Conservation (phyloP, 2,797 vertebrate species). For the Halcyon chelicuti region DNA sequence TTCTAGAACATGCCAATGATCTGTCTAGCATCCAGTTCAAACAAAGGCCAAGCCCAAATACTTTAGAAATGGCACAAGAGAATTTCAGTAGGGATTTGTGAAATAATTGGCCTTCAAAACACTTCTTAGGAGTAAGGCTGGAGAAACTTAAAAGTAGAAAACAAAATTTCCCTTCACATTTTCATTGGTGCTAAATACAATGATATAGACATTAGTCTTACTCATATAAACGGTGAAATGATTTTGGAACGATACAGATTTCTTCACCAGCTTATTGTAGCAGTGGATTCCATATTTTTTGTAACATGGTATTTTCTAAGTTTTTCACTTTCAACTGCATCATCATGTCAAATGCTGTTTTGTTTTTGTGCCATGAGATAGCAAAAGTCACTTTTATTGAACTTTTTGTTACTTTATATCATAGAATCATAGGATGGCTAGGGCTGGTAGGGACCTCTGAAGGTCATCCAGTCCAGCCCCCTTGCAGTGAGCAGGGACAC, state of each 20-base stretch:
- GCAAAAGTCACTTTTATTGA: background rate
- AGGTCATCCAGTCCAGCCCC: no score
- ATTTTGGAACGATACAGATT: background rate
- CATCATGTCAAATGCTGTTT: background rate
- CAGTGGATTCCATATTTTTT: background rate
- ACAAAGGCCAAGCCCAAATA: background rate
- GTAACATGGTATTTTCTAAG: background rate
- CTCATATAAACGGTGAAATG: background rate
- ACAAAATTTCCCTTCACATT: background rate
- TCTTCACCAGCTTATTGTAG: background rate
- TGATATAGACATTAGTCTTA: background rate
- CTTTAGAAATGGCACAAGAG: background rate
- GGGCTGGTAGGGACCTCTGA: no score
- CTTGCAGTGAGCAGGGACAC: no score
- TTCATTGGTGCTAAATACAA: background rate
- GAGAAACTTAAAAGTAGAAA: background rate
- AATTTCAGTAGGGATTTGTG: background rate
- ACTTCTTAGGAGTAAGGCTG: background rate
- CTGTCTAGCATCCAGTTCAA: background rate
- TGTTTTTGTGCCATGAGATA: background rate
- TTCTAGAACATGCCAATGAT: background rate
- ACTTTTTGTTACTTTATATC: background rate
- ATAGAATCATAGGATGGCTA: no score
- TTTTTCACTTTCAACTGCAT: background rate
- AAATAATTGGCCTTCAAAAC: background rate